Base-by-base conservation (phyloP, 2,888 invertebrate species). In the Cephus runcator region DNA sequence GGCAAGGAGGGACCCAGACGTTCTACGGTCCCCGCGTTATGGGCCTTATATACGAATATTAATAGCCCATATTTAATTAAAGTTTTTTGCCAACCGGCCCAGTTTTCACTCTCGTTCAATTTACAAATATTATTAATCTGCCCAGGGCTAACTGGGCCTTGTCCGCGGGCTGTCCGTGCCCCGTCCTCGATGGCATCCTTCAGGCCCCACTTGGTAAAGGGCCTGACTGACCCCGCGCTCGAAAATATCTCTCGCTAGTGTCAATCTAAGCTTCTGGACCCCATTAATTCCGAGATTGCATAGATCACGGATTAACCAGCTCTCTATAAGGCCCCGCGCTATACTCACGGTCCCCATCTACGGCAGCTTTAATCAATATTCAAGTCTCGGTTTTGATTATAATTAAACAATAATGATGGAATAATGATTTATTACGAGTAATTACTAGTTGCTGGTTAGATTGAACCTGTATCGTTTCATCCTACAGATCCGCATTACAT, bases 391-490 rank as follows among this genome's bases (percentile, higher is more conserved):
- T 87, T 88, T 89, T 87, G 85, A 89, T 88, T 87, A 87, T 87
- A 89, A 90, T 89, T 89, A 88, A 89, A 89, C 89, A 90, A 89
- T 89, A 87, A 89, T 85, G 87, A 87, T 79, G 86, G 85, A 86
- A 88, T 89, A 85, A 86, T 88, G 89, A 90, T 90, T 89, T 89
- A 89, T 89, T 86, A 85, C 87, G 83, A 82, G 82, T 89, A 89
- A 89, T 90, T 87, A 87, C 87, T 87, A 87, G 87, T 86, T 88
- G 81, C 83, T 69, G 83, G 85, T 86, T 87, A 84, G 83, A 83
- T 81, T 78, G 78, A 15, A 73, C 69, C 79, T 78, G 80, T 81
- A 73, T 76, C 80, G 73, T 79, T 83, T 79, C 73, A 79, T 74
- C 79, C 33, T 68, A 73, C 34, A 69, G 69, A 76, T 71, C 68